These are phyloP conservation scores for Anser cygnoides DNA, from an alignment of 2,113 vertebrate species.

Conservation along the genomic window DNA sequence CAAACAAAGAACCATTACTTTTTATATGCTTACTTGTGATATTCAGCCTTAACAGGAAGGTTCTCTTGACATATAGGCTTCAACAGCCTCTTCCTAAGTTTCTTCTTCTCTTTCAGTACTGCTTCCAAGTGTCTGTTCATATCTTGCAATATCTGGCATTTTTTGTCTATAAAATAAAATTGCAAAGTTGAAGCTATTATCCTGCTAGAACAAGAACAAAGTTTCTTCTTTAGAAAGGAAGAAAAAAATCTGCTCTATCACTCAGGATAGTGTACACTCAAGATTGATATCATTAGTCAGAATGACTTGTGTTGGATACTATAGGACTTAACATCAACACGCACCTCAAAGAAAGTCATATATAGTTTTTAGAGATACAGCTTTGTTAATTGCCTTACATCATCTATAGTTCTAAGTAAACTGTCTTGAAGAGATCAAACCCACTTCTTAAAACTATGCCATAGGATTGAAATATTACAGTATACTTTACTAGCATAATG, in stretches of 20 bases:
- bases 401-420: not conserved
- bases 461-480: not conserved
- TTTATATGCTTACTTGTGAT: constrained; percentile 81
- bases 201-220: not conserved
- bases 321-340: not conserved
- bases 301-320: not conserved
- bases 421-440: not conserved
- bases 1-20: not conserved
- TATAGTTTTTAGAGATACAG: not conserved
- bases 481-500: not conserved
- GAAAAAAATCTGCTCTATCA: not conserved
- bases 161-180: constrained; percentile 74
- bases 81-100: constrained; percentile 84
- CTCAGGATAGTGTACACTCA: not conserved
- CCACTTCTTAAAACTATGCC: not conserved
- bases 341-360: not conserved
- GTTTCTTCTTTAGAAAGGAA: not conserved
- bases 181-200: not conserved
- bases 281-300: not conserved
- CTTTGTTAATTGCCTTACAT: not conserved
- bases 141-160: constrained; percentile 80
- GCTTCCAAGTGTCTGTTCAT: constrained; percentile 88
- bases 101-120: constrained; percentile 82
- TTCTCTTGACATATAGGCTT: constrained; percentile 82
- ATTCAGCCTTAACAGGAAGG: constrained; percentile 84